Conservation (phyloP, 2,888 invertebrate species). For the Willowsia nigromaculata region DNA sequence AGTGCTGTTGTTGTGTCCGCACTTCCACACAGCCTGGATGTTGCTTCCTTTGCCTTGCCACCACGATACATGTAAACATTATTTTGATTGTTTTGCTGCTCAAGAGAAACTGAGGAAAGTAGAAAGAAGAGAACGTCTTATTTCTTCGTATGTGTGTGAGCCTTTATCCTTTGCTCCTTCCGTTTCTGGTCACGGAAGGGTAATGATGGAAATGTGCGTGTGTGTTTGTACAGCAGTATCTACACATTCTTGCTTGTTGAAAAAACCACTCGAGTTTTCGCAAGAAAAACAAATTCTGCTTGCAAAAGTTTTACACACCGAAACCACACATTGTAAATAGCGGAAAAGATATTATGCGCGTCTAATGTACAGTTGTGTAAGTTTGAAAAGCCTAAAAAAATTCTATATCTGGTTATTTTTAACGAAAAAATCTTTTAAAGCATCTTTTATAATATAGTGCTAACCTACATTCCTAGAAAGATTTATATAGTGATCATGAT, state of each 20-base stretch:
- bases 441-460: neutral
- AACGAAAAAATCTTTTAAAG: neutral
- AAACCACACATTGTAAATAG: neutral
- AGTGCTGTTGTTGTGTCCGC: neutral
- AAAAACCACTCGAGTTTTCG: conserved; percentile 44
- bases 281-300: conserved; percentile 7
- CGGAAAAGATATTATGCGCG: neutral
- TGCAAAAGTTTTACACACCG: neutral
- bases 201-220: conserved; percentile 63
- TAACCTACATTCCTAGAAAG: conserved; percentile 13
- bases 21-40: neutral
- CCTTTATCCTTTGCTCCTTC: conserved; percentile 38
- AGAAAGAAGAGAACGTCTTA: neutral
- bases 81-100: neutral
- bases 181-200: conserved; percentile 62
- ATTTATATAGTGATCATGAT: neutral
- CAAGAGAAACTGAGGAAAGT: neutral
- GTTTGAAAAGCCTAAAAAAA: neutral
- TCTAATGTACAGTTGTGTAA: neutral
- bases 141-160: neutral
- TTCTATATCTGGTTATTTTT: neutral
- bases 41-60: neutral
- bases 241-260: neutral
- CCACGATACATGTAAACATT: conserved; percentile 42
- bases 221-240: neutral